Base-by-base conservation (phyloP, 2,113 vertebrate genomes). In the Hemibagrus wyckioides region DNA sequence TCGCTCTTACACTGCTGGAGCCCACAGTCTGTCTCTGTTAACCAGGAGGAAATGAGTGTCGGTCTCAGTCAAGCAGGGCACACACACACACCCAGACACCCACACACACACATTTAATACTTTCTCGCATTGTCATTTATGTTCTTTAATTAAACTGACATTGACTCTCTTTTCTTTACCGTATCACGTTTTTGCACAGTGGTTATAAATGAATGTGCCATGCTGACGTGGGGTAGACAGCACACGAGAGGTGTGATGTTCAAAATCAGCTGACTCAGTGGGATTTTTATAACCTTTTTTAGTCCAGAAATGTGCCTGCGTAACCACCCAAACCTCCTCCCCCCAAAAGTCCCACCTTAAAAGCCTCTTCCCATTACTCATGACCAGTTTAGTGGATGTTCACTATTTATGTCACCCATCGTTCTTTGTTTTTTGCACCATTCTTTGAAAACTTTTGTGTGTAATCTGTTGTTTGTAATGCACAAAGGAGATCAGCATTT, bases 31-130 rank as follows among this genome's bases (percentile, higher is more conserved):
- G 82, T 21, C 79, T 85, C 75, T 76, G 50, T 56, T 87, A 82
- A 75, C 57, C n/a, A 85, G 48, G 71, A 83, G 89, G 82, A 90
- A 88, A 86, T 67, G 54, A 88, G 52, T 52, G 69, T 65, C 82
- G 69, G 56, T 71, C 33, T 65, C 30, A 80, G 63, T 84, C n/a
- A 69, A 84, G n/a, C 80, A 77, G 30, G 30, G 50, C 65, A 87
- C 85, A 52, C 59, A 57, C 84, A 33, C 65, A 75, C 77, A 75
- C 75, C 84, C 48, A 50, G 50, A 76, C 80, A 85, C 59, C 59
- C 67, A 85, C 77, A 83, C 61, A 71, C 44, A 77, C 33, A 82
- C 52, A 28, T 15, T 59, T 15, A 28, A 59, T 39, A 61, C 10
- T 44, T 28, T 41, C 36, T 82, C 21, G 41, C 23, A 9, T 82